phyloP scores from a whole-genome alignment of 2,113 vertebrate species.

The Lanius collurio region DNA sequence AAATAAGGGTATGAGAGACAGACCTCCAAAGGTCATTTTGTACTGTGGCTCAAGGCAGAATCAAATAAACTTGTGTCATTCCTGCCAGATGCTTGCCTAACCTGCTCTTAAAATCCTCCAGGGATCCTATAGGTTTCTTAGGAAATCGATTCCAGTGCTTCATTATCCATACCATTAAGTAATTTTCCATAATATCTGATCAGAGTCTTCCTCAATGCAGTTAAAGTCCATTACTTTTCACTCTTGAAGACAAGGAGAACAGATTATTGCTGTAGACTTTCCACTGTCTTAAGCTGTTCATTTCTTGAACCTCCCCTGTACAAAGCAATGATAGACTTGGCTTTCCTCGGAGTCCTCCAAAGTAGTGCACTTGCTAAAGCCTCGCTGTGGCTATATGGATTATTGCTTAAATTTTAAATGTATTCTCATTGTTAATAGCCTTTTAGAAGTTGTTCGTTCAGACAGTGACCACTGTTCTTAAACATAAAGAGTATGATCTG shows the following conservation, averaged over 20 bases:
- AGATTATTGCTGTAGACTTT: not conserved
- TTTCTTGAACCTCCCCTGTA: not conserved
- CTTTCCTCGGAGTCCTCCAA: not conserved
- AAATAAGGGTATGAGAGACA: not conserved
- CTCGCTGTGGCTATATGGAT: not conserved
- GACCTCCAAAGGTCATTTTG: not conserved
- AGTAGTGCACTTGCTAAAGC: not conserved
- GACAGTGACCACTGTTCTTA: not conserved
- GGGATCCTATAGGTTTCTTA: not conserved
- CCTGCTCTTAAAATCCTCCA: not conserved
- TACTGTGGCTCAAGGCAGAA: not conserved
- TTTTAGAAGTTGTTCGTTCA: not conserved
- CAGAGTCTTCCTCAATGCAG: not conserved
- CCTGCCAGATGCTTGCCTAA: not conserved
- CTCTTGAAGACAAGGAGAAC: not conserved
- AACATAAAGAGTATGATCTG: not conserved
- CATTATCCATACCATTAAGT: not conserved
- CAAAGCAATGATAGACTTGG: not conserved
- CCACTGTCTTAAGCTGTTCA: not conserved
- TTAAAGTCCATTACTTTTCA: not conserved
- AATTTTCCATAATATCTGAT: not conserved
- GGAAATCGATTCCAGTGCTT: not conserved
- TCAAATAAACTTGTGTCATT: not conserved
- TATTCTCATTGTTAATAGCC: not conserved
- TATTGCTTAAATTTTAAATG: not conserved